A percentile compares a stretch with the other conserved stretches of the same genome.
Evolutionary conservation across 2,797 vertebrate genomes (phyloP).

Genomic region (Sardinella longiceps): DNA sequence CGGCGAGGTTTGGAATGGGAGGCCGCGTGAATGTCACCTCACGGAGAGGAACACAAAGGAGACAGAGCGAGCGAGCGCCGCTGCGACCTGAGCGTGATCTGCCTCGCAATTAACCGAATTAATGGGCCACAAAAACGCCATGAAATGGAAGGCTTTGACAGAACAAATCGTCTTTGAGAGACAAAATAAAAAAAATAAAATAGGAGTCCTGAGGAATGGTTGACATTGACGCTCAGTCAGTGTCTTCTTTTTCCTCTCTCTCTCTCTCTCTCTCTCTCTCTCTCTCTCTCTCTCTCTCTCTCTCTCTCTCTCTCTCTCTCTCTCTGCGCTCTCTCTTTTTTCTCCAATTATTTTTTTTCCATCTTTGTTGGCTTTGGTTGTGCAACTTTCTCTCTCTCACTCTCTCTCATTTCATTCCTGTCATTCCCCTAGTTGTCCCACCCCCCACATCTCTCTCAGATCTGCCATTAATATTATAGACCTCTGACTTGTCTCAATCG

Average conservation of each 20-base stretch:
- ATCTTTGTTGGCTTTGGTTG: not conserved
- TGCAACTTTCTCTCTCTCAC: not conserved
- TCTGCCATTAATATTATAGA: conserved; percentile 31
- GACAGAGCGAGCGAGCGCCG: not conserved
- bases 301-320: not conserved
- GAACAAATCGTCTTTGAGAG: conserved; percentile 44
- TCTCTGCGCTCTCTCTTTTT: not conserved
- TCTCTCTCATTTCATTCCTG: not conserved
- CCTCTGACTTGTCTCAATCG: not conserved
- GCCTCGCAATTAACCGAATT: conserved; percentile 65
- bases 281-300: not conserved
- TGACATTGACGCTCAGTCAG: not conserved
- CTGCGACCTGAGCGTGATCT: not conserved
- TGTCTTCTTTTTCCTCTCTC: not conserved
- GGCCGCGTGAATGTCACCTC: not conserved
- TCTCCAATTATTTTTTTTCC: not conserved
- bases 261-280: not conserved
- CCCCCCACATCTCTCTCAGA: conserved; percentile 22
- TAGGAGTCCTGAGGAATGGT: conserved; percentile 22
- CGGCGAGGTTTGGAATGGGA: not conserved
- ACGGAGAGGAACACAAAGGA: conserved; percentile 43
- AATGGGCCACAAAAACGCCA: conserved; percentile 55
- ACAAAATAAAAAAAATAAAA: conserved; percentile 40
- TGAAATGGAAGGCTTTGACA: conserved; percentile 59
- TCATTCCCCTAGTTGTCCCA: not conserved